These are phyloP conservation scores for Amblyjoppa proteus DNA, from an alignment of 2,888 invertebrate genomes.

Conservation along the genomic window DNA sequence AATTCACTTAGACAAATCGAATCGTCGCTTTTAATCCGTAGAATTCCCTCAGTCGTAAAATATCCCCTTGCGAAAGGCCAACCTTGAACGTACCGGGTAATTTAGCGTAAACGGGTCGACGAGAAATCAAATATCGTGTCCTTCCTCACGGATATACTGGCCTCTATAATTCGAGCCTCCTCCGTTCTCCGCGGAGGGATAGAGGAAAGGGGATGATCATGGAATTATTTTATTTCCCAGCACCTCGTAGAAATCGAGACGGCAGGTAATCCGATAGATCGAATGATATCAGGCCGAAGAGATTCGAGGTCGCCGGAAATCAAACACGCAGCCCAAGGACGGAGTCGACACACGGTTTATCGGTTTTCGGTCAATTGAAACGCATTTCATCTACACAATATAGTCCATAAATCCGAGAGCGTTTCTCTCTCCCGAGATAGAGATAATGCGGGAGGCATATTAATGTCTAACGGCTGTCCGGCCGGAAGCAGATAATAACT, in stretches of 20 bases:
- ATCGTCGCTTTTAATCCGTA: not conserved
- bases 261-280: conserved; percentile 58
- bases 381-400: not conserved
- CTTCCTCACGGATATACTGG: conserved; percentile 2
- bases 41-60: not conserved
- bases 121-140: conserved; percentile 13
- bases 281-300: conserved; percentile 56
- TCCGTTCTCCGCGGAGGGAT: not conserved
- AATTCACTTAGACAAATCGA: not conserved
- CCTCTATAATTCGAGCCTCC: not conserved
- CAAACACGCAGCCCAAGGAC: conserved; percentile 37
- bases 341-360: not conserved
- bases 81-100: conserved; percentile 1
- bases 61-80: conserved; percentile 11
- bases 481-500: not conserved
- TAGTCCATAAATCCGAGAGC: not conserved
- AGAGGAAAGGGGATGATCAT: conserved; percentile 19
- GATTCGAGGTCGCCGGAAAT: conserved; percentile 50
- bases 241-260: conserved; percentile 40
- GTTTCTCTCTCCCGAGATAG: not conserved
- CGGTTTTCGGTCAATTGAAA: not conserved
- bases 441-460: not conserved
- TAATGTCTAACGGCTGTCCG: conserved; percentile 12
- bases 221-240: conserved; percentile 38
- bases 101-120: not conserved